Evolutionary conservation across 2,797 vertebrate species (phyloP), one percentile per base, ranked within the genome.

Genomic region (Urophycis tenuis): DNA sequence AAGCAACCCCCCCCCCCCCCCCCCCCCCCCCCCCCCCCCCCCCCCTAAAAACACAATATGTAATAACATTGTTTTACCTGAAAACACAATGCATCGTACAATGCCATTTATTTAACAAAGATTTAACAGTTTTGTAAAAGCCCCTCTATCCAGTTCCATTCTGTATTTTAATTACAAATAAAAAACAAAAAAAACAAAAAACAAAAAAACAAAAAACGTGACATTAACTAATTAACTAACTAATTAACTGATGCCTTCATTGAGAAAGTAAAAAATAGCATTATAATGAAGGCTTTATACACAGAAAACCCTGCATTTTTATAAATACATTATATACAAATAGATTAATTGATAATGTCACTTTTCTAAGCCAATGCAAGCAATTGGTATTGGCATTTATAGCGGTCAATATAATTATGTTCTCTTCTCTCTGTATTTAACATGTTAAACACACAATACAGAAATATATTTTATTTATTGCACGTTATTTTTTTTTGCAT

Each of bases 321-420:
- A 41, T 30, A 80, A 73, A 82, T 77, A 39, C 39, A 89, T 90
- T 91, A 91, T 88, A 89, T 90, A 90, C 72, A 85, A 79, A 34
- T 75, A 71, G 78, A 67, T 12, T 11, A 8, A 29, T 25, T 29
- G 25, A 67, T 67, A 17, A 67, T 29, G 3, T 67, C n/a, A 25
- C 60, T 67, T 67, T 60, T 60, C 22, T 2, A n/a, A 60, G 53
- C 53, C 45, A 60, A 25, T n/a, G 22, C 25, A 60, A 19, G 19
- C 10, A 8, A 60, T 60, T n/a, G 25, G 9, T 8, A 60, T 9
- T n/a, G 22, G 9, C 15, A 19, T n/a, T n/a, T n/a, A n/a, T n/a
- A n/a, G n/a, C n/a, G 17, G 53, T 60, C 17, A 60, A n/a, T n/a
- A 60, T 6, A n/a, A 22, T 19, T 8, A 2, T 22, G 19, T 5